Base-by-base conservation (phyloP, 2,797 vertebrate species). In the Arnoldichthys spilopterus region DNA sequence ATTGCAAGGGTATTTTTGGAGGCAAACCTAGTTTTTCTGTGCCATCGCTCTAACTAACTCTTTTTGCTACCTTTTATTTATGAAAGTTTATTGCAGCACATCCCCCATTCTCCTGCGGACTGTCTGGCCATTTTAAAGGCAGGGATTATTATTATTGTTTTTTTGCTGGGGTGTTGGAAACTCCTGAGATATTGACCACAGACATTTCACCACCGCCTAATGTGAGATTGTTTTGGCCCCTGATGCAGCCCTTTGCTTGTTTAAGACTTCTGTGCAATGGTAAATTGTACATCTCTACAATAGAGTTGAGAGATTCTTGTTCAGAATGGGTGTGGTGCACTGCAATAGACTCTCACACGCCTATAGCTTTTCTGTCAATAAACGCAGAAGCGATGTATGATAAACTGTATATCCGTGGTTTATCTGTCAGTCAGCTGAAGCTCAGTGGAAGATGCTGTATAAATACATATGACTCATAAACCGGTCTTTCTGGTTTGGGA, bases 401-500 rank as follows among this genome's bases (percentile, higher is more conserved):
- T 74, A 74, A 75, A 26, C 59, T 72, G 22, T 73, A 78, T 67
- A 47, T 28, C 62, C 51, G 26, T 32, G 66, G 51, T 81, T 85
- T 71, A 68, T 67, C 72, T 74, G 59, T 63, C 77, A 71, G 53
- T 76, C 76, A 81, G 70, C 51, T 75, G 8, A 40, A 47, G 47
- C 81, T 74, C 64, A 43, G 72, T 73, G 63, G 70, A 82, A 73
- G 75, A 83, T 76, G 71, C 61, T 63, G 61, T 37, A n/a, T 63
- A 63, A 76, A 77, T 82, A 76, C 67, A 69, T 72, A 81, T 86
- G 77, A 83, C 84, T 75, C 58, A 62, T 76, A 73, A 86, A 87
- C 85, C 77, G 66, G 85, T 81, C 74, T 16, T 59, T 79, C 87
- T 78, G 76, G 88, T 88, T 85, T 84, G 82, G 83, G 76, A 64